Percentiles rank a stretch among this genome's conserved stretches.
Evolutionary conservation across 2,888 invertebrate genomes (phyloP).

Genomic region (Erpobdella octoculata): DNA sequence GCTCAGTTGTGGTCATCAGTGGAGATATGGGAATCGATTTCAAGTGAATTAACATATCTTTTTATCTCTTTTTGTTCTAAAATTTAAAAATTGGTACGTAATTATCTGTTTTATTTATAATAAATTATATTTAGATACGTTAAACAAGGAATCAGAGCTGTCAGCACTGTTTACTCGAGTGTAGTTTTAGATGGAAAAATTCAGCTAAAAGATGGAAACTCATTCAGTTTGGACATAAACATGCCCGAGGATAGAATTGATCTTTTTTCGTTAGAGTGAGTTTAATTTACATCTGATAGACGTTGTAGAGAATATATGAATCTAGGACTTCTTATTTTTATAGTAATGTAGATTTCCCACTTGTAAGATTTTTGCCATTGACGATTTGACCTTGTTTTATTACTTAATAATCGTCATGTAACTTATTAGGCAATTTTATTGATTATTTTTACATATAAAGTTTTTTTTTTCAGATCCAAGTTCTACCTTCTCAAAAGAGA

Average conservation of each 20-base stretch:
- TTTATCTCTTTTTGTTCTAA: too few relatives aligned
- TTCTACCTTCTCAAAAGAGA: constrained; percentile 48
- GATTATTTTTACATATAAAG: background rate
- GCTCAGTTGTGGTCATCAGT: constrained; percentile 73
- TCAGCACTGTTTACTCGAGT: constrained; percentile 74
- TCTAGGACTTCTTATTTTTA: too few relatives aligned
- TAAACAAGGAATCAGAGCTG: constrained; percentile 74
- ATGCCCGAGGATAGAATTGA: constrained; percentile 76
- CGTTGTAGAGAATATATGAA: too few relatives aligned
- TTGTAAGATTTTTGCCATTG: too few relatives aligned
- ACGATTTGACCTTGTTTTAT: too few relatives aligned
- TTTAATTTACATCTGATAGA: too few relatives aligned
- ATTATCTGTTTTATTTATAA: too few relatives aligned
- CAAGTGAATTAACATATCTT: constrained; percentile 60
- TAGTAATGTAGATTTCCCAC: too few relatives aligned
- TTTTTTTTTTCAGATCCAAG: constrained; percentile 40
- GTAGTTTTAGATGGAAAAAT: constrained; percentile 70
- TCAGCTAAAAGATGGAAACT: constrained; percentile 62
- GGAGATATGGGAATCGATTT: constrained; percentile 78
- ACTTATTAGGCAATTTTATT: too few relatives aligned
- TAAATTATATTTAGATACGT: constrained; percentile 17
- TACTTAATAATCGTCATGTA: too few relatives aligned
- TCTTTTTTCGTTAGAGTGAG: constrained; percentile 65
- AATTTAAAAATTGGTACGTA: too few relatives aligned
- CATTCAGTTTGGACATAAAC: constrained; percentile 67